These are phyloP conservation scores for Zapornia atra DNA, from an alignment of 2,113 vertebrate genomes.

Conservation along the genomic window DNA sequence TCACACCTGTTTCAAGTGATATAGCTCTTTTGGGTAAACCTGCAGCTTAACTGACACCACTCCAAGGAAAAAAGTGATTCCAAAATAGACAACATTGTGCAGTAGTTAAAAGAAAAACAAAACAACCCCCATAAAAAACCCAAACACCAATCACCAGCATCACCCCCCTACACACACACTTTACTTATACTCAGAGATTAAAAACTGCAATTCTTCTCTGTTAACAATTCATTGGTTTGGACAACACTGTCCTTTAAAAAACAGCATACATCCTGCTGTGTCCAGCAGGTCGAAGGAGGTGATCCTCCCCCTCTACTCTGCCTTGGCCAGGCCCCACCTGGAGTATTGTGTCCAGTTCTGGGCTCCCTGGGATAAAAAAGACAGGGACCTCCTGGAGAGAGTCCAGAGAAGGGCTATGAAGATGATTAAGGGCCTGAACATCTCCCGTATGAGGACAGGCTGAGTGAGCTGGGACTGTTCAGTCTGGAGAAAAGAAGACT, in stretches of 20 bases:
- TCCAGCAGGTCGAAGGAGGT: too few species aligned
- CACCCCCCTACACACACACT: neutral
- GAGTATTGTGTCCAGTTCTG: too few species aligned
- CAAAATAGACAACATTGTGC: neutral
- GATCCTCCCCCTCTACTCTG: too few species aligned
- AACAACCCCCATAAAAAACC: neutral
- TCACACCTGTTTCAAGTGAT: neutral
- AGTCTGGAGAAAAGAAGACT: too few species aligned
- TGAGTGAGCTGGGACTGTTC: too few species aligned
- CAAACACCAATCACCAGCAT: neutral
- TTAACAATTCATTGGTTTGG: neutral
- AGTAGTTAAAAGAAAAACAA: neutral
- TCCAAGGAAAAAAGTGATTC: neutral
- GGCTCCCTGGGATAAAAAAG: too few species aligned
- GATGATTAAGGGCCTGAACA: too few species aligned
- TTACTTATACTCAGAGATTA: neutral
- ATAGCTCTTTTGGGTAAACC: neutral
- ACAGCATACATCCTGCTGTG: neutral
- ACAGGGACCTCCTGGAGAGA: too few species aligned
- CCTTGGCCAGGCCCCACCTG: too few species aligned
- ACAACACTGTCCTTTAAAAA: neutral
- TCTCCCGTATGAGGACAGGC: too few species aligned
- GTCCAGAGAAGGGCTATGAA: too few species aligned
- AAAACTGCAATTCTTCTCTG: neutral
- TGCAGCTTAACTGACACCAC: neutral